Base-by-base conservation (phyloP, 2,888 invertebrate species). In the Pediacus dermestoides region DNA sequence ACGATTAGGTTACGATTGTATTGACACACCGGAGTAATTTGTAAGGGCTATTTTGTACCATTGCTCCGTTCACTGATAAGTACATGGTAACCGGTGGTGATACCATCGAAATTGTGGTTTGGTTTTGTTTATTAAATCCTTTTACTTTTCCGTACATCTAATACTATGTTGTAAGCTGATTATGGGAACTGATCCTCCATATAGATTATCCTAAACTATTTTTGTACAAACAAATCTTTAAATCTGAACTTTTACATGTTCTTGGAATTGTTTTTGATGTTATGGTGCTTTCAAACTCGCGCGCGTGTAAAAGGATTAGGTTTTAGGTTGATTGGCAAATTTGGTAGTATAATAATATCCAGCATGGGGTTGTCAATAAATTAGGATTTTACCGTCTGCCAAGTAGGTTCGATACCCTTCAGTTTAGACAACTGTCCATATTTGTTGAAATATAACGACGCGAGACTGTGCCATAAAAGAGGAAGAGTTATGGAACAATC, bases 1-100 rank as follows among this genome's bases (percentile, higher is more conserved):
- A 60, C 63, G 67, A 67, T 67, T 66, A 67, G 64, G 66, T 60
- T 65, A 59, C 61, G 59, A 64, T 63, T 66, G 64, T 66, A 66
- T 67, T 66, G 66, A 67, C 64, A 62, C 58, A 58, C 61, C 58
- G 53, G 58, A 61, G 61, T 63, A 65, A 66, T 67, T 67, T 67
- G 67, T 66, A 64, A 63, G 64, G 64, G 65, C 63, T 55, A 61
- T 61, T 61, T 57, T 54, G 47, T 44, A 41, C 31, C 41, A 43
- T 39, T 44, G 37, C 39, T 45, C 51, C 53, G 57, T 55, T 59
- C 60, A 53, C 46, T 50, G 44, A 44, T 48, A 50, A 45, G n/a
- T n/a, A n/a, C n/a, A n/a, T n/a, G n/a, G n/a, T 45, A 32, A 32
- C 16, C 34, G 45, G 50, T 51, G 40, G 37, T 48, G 64, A 64